Percentiles rank a stretch among this genome's conserved stretches.
phyloP scores from a whole-genome alignment of 1,140 invertebrate genomes.

The Helicoverpa zea region DNA sequence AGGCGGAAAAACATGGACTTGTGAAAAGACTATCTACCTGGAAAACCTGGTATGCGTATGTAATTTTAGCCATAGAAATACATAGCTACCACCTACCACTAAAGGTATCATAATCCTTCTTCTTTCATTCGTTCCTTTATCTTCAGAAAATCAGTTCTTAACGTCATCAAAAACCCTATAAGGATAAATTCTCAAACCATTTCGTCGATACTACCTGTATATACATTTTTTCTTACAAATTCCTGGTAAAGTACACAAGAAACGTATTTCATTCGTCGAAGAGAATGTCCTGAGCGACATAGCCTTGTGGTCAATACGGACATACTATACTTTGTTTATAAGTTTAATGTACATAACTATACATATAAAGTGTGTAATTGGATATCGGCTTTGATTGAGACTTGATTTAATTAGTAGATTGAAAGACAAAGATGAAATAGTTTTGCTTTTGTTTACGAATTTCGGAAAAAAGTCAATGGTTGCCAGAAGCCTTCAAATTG shows the following conservation, averaged over 20 bases:
- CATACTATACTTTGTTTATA: constrained; percentile 17
- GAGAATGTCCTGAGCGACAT: constrained; percentile 17
- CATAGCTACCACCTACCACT: too few species aligned
- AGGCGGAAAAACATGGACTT: too few species aligned
- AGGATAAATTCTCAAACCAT: constrained; percentile 21
- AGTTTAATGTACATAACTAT: neutral
- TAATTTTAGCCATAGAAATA: too few species aligned
- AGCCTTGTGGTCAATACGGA: constrained; percentile 33
- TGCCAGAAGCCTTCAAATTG: too few species aligned
- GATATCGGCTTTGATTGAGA: constrained; percentile 4
- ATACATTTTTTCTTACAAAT: constrained; percentile 24
- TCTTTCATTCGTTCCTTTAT: neutral
- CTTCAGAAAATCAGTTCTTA: neutral
- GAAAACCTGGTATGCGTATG: too few species aligned
- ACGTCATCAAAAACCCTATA: neutral
- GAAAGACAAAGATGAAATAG: too few species aligned
- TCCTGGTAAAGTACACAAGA: constrained; percentile 22
- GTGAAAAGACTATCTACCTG: too few species aligned
- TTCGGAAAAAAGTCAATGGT: too few species aligned
- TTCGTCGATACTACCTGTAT: neutral
- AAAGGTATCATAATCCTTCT: too few species aligned
- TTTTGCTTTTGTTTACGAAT: too few species aligned
- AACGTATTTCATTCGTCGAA: constrained; percentile 1
- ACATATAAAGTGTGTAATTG: neutral
- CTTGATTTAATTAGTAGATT: neutral